These are phyloP conservation scores for Ypsolopha scabrella DNA, from an alignment of 2,888 invertebrate genomes.

Conservation along the genomic window DNA sequence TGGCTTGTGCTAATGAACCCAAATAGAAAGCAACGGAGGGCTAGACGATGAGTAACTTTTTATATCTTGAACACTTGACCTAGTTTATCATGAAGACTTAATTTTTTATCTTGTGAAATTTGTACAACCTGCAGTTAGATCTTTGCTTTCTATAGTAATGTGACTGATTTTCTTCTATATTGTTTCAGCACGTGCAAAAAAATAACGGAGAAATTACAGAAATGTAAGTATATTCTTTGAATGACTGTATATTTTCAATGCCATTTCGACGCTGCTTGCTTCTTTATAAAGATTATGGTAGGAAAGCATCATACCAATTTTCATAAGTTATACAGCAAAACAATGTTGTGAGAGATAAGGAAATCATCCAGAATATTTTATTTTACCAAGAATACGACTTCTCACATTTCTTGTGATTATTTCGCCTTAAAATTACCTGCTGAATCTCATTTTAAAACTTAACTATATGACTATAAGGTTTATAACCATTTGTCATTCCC, in stretches of 20 bases:
- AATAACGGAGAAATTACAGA: slow-evolving; percentile 25
- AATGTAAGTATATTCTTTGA: slow-evolving; percentile 36
- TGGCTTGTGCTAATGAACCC: slow-evolving; percentile 42
- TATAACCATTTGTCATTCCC: no score
- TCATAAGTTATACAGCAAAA: not conserved
- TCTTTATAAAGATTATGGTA: no score
- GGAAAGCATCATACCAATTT: not conserved
- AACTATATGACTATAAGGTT: no score
- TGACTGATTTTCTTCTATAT: slow-evolving; percentile 17
- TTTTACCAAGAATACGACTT: not conserved
- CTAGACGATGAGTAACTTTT: not conserved
- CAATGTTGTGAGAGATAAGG: not conserved
- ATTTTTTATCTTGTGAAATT: no score
- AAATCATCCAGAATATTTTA: not conserved
- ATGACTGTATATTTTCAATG: no score
- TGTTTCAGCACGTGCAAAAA: slow-evolving; percentile 50
- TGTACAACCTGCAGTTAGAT: no score
- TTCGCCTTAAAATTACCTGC: no score
- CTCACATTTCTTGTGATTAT: not conserved
- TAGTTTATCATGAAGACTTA: no score
- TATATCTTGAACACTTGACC: no score
- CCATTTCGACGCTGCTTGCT: no score
- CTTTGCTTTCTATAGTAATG: not conserved
- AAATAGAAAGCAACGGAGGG: slow-evolving; percentile 8
- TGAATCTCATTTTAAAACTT: no score